Evolutionary conservation across 2,797 vertebrate genomes (phyloP), one percentile per base, ranked within the genome.

Genomic region (Sebastes steindachneri): DNA sequence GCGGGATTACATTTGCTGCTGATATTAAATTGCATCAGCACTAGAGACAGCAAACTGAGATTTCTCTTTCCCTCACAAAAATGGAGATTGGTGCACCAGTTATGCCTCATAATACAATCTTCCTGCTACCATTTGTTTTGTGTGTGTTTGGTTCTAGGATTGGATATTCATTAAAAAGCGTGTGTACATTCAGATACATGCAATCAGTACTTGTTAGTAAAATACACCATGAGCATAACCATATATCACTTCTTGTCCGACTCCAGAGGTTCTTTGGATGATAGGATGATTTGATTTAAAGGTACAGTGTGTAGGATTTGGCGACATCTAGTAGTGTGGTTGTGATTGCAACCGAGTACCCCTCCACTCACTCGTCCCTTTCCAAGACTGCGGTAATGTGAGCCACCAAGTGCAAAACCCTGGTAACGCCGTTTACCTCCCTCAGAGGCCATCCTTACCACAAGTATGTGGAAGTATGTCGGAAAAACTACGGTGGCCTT

Each of bases 1-100:
- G 72, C n/a, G 26, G 66, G 53, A 79, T 76, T 73, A 31, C 7
- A 73, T 79, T 69, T 75, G 54, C 4, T 65, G 41, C 37, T 33
- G 9, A 69, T 63, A 58, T 53, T 33, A 41, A 85, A 35, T 31
- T 72, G n/a, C 54, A 54, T 14, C 19, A 54, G n/a, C 23, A 51
- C 10, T 17, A 59, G 2, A 25, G n/a, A 37, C 7, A 33, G 3
- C 14, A 63, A 69, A 66, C 37, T 37, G 11, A 54, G 21, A 74
- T 51, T 54, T 73, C 3, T 80, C 21, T 69, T 81, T 53, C 31
- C n/a, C 8, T 70, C 17, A 68, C 14, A 60, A 54, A 31, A 71
- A 29, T 28, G 26, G 55, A 83, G 28, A 69, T 6, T 63, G 7
- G 58, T 63, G 26, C 41, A 77, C 3, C 4, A 58, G 33, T 23